Evolutionary conservation across 2,888 invertebrate genomes (phyloP), one percentile per base, ranked within the genome.

Genomic region (Diabrotica balteata): DNA sequence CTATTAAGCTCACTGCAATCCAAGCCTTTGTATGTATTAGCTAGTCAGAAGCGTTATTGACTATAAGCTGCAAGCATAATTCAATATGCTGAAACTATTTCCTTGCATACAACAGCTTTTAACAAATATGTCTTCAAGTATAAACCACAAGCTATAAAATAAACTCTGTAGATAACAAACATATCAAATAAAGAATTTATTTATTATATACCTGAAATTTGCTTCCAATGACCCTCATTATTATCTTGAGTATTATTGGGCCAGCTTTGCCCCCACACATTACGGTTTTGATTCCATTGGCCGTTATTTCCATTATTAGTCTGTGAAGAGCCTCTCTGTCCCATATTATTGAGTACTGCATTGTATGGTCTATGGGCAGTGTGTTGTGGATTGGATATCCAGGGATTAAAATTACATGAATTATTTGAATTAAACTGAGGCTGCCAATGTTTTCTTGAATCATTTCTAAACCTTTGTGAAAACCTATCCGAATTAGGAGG

Each of bases 371-470:
- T 32, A 32, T 32, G 32, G 32, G 32, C 32, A 32, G 32, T 4
- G 32, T 32, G 52, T 61, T 61, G 61, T 4, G 32, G 5, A 32
- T 32, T 32, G 32, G 32, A 32, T 32, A 32, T 5, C 58, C 64
- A 58, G 45, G 49, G 44, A n/a, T 17, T 62, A 17, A 11, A 45
- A 49, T 42, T 55, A 8, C 32, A 11, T 9, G 11, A 10, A 46
- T 59, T 65, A 44, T 66, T 49, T 17, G 52, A 22, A 62, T 67
- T 58, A 11, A 58, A 67, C 46, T 62, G 57, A 4, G 52, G 11
- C 4, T 49, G 58, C 61, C 66, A 62, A n/a, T 51, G 65, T 43
- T 68, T 62, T 32, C 51, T 17, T n/a, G 52, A 52, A 42, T 59
- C 63, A 43, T 66, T 63, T 50, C 60, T 52, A 11, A 51, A 54